Evolutionary conservation across 1,140 invertebrate genomes (phyloP), one percentile per base, ranked within the genome.

Genomic region (Zaprionus kolodkinae): DNA sequence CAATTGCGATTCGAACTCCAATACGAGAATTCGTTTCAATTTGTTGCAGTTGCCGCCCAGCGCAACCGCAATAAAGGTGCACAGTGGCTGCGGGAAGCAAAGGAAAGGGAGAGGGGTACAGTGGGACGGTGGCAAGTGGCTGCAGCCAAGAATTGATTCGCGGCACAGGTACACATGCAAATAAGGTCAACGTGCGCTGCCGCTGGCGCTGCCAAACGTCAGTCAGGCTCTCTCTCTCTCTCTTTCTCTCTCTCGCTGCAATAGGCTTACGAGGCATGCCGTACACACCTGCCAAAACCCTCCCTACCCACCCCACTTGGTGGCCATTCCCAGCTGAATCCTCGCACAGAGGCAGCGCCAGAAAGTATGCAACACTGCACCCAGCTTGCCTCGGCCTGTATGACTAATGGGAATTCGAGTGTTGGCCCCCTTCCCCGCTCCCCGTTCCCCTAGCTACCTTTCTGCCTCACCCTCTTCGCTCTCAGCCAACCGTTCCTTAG

Each of bases 1-100:
- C 85, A 89, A 88, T 84, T 84, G 85, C 84, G 78, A 88, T 88
- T 88, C 84, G 80, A 87, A 84, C 84, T 87, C 77, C 84, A 83
- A 88, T 80, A 80, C 80, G 71, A 79, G 80, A 88, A 88, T 88
- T 88, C 85, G 71, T 88, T 84, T 87, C 84, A 88, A 88, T 87
- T 87, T 87, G 84, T 87, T 84, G 85, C 81, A 88, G 80, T 88
- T 75, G 81, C 78, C 69, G 70, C 71, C 77, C 74, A 74, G 60
- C 78, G 71, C 73, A 68, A 73, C 80, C 77, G 81, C 84, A 87
- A 77, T 79, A 71, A 71, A 64, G 69, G 65, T 40, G 65, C 30
- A 33, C 17, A 21, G 15, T 5, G 15, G 21, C 0, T 30, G 27
- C 27, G 27, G 27, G 27, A 30, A 6, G 27, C 21, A 21, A 1